Evolutionary conservation across 2,797 vertebrate species (phyloP).

Genomic region (Ctenopoma multispine): DNA sequence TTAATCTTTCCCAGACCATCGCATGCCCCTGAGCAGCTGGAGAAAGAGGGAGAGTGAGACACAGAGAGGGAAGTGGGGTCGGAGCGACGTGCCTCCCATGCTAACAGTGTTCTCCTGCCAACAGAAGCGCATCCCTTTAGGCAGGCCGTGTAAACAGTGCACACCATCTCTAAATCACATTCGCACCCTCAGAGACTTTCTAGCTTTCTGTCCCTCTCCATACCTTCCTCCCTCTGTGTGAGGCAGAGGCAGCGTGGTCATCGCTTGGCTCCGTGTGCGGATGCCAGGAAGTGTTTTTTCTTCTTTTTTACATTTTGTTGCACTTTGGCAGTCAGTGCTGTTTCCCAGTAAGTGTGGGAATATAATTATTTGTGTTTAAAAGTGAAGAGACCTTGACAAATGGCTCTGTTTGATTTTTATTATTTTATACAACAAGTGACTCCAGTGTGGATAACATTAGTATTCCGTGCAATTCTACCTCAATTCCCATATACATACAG

Average conservation of each 20-base stretch:
- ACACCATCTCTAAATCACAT: slow-evolving; percentile 78
- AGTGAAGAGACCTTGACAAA: background rate
- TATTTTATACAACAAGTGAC: slow-evolving; percentile 1
- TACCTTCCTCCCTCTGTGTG: slow-evolving; percentile 8
- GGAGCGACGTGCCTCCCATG: slow-evolving; percentile 78
- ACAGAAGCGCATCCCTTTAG: slow-evolving; percentile 76
- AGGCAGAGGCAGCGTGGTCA: slow-evolving; percentile 33
- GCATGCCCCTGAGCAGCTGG: slow-evolving; percentile 80
- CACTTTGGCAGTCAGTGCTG: background rate
- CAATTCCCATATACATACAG: background rate
- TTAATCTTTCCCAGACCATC: slow-evolving; percentile 86
- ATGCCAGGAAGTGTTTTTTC: slow-evolving; percentile 23
- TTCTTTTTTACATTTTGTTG: background rate
- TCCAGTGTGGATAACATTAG: slow-evolving; percentile 28
- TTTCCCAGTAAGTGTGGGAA: background rate
- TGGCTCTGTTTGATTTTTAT: background rate
- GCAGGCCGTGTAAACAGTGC: slow-evolving; percentile 77
- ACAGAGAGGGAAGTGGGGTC: slow-evolving; percentile 66
- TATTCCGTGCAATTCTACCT: slow-evolving; percentile 29
- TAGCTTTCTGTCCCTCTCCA: slow-evolving; percentile 24
- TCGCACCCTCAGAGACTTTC: slow-evolving; percentile 67
- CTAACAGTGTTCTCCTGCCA: slow-evolving; percentile 75
- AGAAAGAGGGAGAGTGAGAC: slow-evolving; percentile 72
- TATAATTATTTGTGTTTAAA: background rate
- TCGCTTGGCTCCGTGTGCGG: slow-evolving; percentile 1